A percentile compares a stretch with the other conserved stretches of the same genome.
Conservation (phyloP, 2,113 vertebrate species). For the Sitta europaea region DNA sequence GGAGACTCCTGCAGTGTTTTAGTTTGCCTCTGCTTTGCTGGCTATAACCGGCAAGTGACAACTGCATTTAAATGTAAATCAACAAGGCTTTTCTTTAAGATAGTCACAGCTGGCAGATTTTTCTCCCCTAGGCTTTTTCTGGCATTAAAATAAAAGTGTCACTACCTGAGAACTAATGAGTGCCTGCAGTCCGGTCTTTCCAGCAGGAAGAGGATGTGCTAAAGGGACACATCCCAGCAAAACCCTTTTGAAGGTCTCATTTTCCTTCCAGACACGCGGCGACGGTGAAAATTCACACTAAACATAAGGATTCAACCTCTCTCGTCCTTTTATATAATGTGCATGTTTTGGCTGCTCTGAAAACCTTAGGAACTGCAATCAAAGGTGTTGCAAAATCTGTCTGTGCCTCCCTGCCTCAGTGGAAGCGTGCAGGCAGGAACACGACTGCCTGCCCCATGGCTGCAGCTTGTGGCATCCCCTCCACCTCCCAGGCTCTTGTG, state of each 20-base stretch:
- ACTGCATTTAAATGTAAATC: conserved; percentile 5
- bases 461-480: neutral
- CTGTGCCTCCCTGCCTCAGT: neutral
- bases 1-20: neutral
- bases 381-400: neutral
- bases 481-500: neutral
- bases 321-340: accelerated
- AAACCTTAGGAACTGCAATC: neutral
- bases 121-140: neutral
- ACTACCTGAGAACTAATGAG: neutral
- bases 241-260: neutral
- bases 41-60: neutral
- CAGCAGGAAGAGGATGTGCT: neutral
- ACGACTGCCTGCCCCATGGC: neutral
- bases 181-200: neutral
- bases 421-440: neutral
- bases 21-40: neutral
- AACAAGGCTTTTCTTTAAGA: neutral
- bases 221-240: neutral
- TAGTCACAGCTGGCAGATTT: neutral
- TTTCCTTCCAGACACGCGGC: neutral
- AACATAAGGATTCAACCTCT: neutral
- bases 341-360: neutral
- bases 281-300: neutral
- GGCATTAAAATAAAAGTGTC: neutral